These are phyloP conservation scores for Typhlichthys subterraneus DNA, from an alignment of 2,797 vertebrate genomes.

Conservation along the genomic window DNA sequence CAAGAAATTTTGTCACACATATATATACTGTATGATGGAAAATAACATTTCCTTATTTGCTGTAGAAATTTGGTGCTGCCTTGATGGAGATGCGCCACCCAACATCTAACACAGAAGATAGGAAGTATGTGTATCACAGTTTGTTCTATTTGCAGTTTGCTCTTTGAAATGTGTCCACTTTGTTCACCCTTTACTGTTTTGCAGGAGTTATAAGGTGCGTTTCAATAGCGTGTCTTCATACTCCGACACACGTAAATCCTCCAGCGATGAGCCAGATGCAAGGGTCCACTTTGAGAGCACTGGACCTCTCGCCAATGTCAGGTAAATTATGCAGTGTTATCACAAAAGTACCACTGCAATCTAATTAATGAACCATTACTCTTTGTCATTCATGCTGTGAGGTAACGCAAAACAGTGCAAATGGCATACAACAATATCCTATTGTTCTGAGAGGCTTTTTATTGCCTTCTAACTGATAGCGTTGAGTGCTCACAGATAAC, in stretches of 20 bases:
- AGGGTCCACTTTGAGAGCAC: slow-evolving; percentile 94
- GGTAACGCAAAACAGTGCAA: too few relatives aligned
- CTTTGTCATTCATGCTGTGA: too few relatives aligned
- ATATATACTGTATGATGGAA: neutral
- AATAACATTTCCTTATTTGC: neutral
- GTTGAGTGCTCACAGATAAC: too few relatives aligned
- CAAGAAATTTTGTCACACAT: neutral
- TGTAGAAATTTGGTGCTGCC: slow-evolving; percentile 92
- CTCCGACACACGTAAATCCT: slow-evolving; percentile 91
- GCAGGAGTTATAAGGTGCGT: slow-evolving; percentile 97
- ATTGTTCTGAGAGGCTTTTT: too few relatives aligned
- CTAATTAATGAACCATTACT: too few relatives aligned
- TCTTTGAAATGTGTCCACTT: neutral
- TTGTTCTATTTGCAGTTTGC: neutral
- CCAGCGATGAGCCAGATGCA: slow-evolving; percentile 86
- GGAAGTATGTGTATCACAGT: slow-evolving; percentile 82
- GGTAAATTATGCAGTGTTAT: slow-evolving; percentile 69
- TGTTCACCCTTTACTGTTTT: neutral
- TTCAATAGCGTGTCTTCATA: slow-evolving; percentile 98
- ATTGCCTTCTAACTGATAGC: too few relatives aligned
- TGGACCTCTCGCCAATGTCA: slow-evolving; percentile 93
- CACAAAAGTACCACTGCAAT: too few relatives aligned
- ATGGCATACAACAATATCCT: too few relatives aligned
- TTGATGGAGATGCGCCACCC: slow-evolving; percentile 98
- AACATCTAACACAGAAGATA: slow-evolving; percentile 89